Percentiles rank a stretch among this genome's conserved stretches.
Evolutionary conservation across 2,113 vertebrate genomes (phyloP).

Genomic region (Pterocles burchelli): DNA sequence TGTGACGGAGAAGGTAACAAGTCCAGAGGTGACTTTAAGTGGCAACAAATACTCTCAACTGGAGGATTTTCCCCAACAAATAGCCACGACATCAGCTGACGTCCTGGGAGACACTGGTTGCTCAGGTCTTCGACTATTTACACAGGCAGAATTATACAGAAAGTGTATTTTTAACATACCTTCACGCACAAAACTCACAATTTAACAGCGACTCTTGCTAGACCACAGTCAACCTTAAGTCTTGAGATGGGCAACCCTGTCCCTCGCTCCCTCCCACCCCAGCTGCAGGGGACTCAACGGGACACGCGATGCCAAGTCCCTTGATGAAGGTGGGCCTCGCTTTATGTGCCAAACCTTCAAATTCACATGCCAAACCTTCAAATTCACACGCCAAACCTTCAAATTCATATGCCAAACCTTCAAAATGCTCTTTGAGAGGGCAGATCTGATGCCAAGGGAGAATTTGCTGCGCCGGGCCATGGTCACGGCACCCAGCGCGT

Average conservation of each 20-base stretch:
- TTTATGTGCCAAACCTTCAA: neutral
- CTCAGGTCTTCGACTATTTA: neutral
- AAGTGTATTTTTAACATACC: neutral
- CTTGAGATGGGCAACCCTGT: neutral
- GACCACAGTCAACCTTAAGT: neutral
- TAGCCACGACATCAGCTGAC: rapidly evolving
- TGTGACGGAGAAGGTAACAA: neutral
- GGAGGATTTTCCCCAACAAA: neutral
- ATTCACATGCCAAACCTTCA: neutral
- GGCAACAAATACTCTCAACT: neutral
- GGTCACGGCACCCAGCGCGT: rapidly evolving
- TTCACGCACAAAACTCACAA: rapidly evolving
- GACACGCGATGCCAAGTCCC: neutral
- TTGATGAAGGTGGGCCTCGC: neutral
- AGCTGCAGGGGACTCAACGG: rapidly evolving
- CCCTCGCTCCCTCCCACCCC: neutral
- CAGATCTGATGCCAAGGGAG: neutral
- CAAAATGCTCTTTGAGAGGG: neutral
- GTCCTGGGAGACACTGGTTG: neutral
- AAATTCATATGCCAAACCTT: neutral
- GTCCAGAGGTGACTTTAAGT: neutral
- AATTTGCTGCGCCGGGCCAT: neutral
- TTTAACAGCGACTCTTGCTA: neutral
- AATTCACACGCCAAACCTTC: neutral
- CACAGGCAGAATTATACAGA: neutral